Evolutionary conservation across 2,113 vertebrate species (phyloP), one percentile per base, ranked within the genome.

Genomic region (Paraplagusia blochii): DNA sequence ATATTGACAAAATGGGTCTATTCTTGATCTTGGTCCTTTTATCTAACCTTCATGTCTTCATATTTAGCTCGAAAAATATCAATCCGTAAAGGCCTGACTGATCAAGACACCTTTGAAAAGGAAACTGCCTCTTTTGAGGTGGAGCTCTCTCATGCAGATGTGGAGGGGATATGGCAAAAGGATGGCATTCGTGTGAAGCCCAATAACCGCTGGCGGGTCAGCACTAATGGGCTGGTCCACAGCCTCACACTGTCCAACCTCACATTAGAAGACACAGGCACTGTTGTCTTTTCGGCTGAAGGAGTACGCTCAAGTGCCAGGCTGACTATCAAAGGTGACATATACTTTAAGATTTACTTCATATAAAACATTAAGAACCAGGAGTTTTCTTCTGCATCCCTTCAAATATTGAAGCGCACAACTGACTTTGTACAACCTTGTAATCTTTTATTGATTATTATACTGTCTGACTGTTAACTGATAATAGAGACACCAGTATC

Each of bases 81-180:
- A 0, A 85, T 95, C 33, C 85, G 35, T 36, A 93, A 79, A 17
- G 88, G 90, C 0, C 86, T 98, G 14, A 66, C 45, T 1, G 93
- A 98, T 0, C 81, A 92, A 77, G 93, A 93, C 43, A 86, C 92
- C 15, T 85, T 82, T 0, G 95, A 98, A 66, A 91, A 92, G 36
- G 94, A 93, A 78, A 93, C 91, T 0, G 92, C 92, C 29, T 93
- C 94, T 5, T 96, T 98, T 53, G 89, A 93, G 58, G 89, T 98
- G 81, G 92, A 95, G 83, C 80, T 98, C 34, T 96, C 95, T 29
- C 96, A 97, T 60, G 63, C 89, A 0, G 88, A 89, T 0, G 94
- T 98, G 64, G 78, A 88, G 0, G 95, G 95, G 1, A 82, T 90
- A 10, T 98, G 96, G 96, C 94, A 92, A 5, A 91, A 90, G 55